Conservation (phyloP, 2,888 invertebrate species). For the Cacoxenus indagator region DNA sequence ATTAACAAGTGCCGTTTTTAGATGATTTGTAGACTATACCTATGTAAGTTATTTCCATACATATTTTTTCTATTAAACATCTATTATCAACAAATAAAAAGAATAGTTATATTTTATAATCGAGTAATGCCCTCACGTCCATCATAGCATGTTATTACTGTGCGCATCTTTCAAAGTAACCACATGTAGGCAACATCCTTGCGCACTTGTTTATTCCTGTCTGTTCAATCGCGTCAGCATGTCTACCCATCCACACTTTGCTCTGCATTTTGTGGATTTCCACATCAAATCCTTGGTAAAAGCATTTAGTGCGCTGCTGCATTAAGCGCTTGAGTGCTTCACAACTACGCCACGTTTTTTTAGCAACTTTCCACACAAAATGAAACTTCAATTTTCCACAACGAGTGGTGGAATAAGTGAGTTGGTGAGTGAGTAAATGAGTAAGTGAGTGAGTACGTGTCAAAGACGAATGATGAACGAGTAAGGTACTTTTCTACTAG, state of each 20-base stretch:
- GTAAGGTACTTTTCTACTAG: neutral
- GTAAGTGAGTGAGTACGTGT: neutral
- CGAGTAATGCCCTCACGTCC: neutral
- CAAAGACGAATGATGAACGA: conserved; percentile 2
- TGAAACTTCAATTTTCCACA: conserved; percentile 17
- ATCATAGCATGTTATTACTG: neutral
- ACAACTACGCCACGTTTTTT: conserved; percentile 4
- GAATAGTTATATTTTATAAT: too few relatives aligned
- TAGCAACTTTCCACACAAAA: conserved; percentile 13
- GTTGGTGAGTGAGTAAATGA: neutral
- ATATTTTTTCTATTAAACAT: too few relatives aligned
- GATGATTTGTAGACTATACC: too few relatives aligned
- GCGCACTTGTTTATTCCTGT: neutral
- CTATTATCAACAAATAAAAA: too few relatives aligned
- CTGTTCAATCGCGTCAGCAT: neutral
- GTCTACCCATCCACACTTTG: conserved; percentile 35
- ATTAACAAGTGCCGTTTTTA: too few relatives aligned
- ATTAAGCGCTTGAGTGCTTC: conserved; percentile 55
- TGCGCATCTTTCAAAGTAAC: neutral
- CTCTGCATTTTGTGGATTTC: conserved; percentile 44
- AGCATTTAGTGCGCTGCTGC: conserved; percentile 62
- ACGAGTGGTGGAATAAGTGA: neutral
- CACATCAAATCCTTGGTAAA: conserved; percentile 59
- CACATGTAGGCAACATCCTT: conserved; percentile 2
- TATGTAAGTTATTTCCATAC: too few relatives aligned